phyloP scores from a whole-genome alignment of 2,113 vertebrate species.

The Gymnogyps californianus region DNA sequence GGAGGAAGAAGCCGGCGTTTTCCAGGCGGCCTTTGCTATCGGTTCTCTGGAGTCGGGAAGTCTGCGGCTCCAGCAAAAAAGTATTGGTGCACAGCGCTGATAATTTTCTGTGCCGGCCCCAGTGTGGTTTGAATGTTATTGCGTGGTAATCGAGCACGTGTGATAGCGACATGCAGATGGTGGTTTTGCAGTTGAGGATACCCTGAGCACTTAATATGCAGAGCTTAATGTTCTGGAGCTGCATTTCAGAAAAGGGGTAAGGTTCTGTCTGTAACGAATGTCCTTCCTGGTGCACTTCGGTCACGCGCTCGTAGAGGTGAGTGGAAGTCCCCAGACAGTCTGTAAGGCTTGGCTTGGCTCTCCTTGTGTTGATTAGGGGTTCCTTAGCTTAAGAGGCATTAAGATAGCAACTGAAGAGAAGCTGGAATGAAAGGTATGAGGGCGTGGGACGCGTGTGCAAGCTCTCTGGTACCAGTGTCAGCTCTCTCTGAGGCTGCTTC shows the following conservation, averaged over 20 bases:
- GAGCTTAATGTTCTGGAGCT: rapidly evolving
- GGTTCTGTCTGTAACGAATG: neutral
- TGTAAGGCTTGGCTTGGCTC: neutral
- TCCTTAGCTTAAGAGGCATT: neutral
- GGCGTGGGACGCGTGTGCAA: neutral
- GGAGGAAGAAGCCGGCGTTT: neutral
- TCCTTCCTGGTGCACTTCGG: neutral
- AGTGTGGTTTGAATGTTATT: rapidly evolving
- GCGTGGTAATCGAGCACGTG: rapidly evolving
- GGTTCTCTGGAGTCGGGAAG: neutral
- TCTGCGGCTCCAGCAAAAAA: neutral
- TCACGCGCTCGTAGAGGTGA: neutral
- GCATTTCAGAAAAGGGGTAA: rapidly evolving
- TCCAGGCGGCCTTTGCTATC: neutral
- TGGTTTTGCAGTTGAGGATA: neutral
- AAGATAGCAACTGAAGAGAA: neutral
- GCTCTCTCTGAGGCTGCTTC: neutral
- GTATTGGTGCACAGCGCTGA: rapidly evolving
- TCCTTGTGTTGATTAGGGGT: neutral
- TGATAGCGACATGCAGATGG: rapidly evolving
- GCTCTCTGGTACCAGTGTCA: neutral
- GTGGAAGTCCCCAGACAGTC: neutral
- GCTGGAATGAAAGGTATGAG: conserved; percentile 57
- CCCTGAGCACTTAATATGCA: rapidly evolving
- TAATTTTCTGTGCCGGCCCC: neutral